Evolutionary conservation across 1,140 invertebrate genomes (phyloP), one percentile per base, ranked within the genome.

Genomic region (Drosophila mojavensis): DNA sequence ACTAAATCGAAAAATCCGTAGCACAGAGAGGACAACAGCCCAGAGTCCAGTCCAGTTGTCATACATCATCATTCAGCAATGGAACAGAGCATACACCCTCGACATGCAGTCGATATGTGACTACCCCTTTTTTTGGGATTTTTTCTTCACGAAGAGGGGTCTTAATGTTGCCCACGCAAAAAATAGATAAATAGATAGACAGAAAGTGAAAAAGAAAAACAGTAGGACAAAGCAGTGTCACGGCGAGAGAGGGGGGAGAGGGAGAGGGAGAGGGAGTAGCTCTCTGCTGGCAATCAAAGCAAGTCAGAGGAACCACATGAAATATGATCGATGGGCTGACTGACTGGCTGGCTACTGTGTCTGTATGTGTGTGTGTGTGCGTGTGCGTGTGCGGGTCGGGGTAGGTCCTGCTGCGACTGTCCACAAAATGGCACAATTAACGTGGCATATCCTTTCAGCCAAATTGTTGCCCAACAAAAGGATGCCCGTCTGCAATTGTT

Each of bases 381-480:
- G 28, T 61, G 10, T n/a, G 48, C 17, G 50, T 48, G 15, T 9
- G 54, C 15, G 50, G 30, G 43, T 41, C 6, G 24, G 65, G 51
- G 68, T 55, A 69, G 39, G 62, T 60, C 81, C 81, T 65, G 81
- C 81, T 85, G 84, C 79, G 84, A 83, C 85, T 88, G 84, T 89
- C 81, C 86, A 81, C 85, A 89, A 90, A 89, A 89, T 90, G 81
- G 79, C 79, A 90, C 77, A 90, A 90, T 90, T 90, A 86, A 90
- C 82, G 88, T 90, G 82, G 86, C 79, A 80, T 85, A 86, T 91
- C 79, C 86, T 90, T 90, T 90, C 82, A 82, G 71, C 74, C 77
- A 78, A 90, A 86, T 80, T 90, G 78, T 82, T 62, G 63, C 77
- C 67, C 73, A 78, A 78, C 78, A 75, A 75, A 74, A 72, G 78